Base-by-base conservation (phyloP, 1,140 invertebrate genomes). In the Penaeus vannamei region DNA sequence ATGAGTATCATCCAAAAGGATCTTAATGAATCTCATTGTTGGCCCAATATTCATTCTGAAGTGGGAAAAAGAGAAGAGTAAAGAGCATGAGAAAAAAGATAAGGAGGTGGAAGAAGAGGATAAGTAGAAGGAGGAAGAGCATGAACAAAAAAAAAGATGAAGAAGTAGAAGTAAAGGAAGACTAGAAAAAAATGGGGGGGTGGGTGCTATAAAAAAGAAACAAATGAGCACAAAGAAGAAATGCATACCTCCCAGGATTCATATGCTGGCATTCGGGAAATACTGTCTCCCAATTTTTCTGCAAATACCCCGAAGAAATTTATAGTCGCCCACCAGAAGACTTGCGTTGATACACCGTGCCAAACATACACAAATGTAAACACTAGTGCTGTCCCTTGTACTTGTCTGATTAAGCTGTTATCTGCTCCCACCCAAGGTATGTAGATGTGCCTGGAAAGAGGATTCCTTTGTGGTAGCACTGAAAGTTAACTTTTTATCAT, bases 291-390 rank as follows among this genome's bases (percentile, higher is more conserved):
- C 36, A 95, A 80, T 85, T 94, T 94, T 93, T 98, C 97, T 32
- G 97, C 92, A 10, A 94, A 93, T 42, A 98, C 93, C 64, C 96
- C 97, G 22, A 96, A 91, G 92, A 96, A 98, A 93, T 98, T 98
- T 0, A 98, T 93, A 17, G 95, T 87, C 12, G 96, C 95, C 98
- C 98, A 99, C 89, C 97, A 94, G 88, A 98, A 95, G 90, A 98
- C 96, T 91, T 96, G 95, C 42, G 93, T 94, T 77, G 95, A 94
- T 29, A 95, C 95, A 23, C 97, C 97, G 93, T 99, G 98, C 98
- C 98, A 99, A 66, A 97, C 92, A 92, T 96, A 97, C 2, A 99
- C 96, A 93, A 98, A 98, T 26, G 93, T 91, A 93, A 98, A 99
- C 90, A 96, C 97, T 2, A 95, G 90, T 26, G 97, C 94, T 26